Base-by-base conservation (phyloP, 1,140 invertebrate species). In the Coenobita brevimanus region DNA sequence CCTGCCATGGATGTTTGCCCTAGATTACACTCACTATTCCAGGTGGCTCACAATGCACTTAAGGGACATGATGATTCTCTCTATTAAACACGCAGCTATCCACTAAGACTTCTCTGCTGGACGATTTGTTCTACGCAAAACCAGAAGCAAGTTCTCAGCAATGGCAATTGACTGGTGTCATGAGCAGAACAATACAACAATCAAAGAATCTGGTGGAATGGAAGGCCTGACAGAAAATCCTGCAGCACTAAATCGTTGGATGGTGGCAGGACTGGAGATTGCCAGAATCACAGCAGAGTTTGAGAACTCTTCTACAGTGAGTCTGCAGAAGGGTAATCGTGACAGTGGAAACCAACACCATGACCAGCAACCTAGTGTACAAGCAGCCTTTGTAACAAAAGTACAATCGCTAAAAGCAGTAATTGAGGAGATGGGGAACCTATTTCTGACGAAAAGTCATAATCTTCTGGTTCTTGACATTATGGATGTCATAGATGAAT, bases 11-110 rank as follows among this genome's bases (percentile, higher is more conserved):
- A n/a, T n/a, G n/a, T n/a, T n/a, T n/a, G n/a, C n/a, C n/a, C n/a
- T n/a, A n/a, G n/a, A n/a, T n/a, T n/a, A n/a, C n/a, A n/a, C n/a
- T n/a, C n/a, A n/a, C n/a, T n/a, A n/a, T n/a, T n/a, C n/a, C n/a
- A n/a, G n/a, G n/a, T 46, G 75, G 75, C 41, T 78, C 2, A n/a
- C 75, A 78, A 33, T 78, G n/a, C 75, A 78, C 30, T 10, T 78
- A 3, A 38, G 75, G 3, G 75, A 78, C 24, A 78, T 78, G 75
- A n/a, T 46, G 2, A 24, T 46, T 30, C 24, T 78, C 13, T 10
- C 2, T 50, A 46, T n/a, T 21, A 78, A 78, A 8, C 75, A 78
- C 24, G 17, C 75, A 46, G 6, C 36, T 6, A 46, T 78, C 6
- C 4, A 3, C 2, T 2, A 43, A 17, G 75, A 78, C 17, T 78